Percentiles rank a stretch among this genome's conserved stretches.
Evolutionary conservation across 2,888 invertebrate species (phyloP).

Genomic region (Orthonevra nobilis): DNA sequence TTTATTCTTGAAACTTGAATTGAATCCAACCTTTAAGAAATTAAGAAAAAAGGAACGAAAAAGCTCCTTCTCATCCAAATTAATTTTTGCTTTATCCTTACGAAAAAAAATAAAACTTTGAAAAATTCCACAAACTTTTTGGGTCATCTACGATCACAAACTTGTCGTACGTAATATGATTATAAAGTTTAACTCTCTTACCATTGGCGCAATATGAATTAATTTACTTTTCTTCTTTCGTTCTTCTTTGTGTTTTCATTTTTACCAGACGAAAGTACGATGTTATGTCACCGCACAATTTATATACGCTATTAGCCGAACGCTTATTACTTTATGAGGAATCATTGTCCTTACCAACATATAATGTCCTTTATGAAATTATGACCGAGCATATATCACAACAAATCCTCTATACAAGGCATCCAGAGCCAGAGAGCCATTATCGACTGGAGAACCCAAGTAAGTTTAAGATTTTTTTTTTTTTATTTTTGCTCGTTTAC

Average conservation of each 20-base stretch:
- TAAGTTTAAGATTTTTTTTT: slow-evolving; percentile 81
- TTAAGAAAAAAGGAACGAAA: too few relatives aligned
- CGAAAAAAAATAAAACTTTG: slow-evolving; percentile 13
- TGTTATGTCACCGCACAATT: slow-evolving; percentile 98
- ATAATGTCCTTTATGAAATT: slow-evolving; percentile 99
- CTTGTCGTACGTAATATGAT: slow-evolving; percentile 37
- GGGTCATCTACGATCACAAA: slow-evolving; percentile 57
- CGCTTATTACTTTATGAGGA: slow-evolving; percentile 93
- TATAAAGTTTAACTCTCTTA: background rate
- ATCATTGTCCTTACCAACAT: slow-evolving; percentile 94
- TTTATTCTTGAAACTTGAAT: too few relatives aligned
- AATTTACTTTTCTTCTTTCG: background rate
- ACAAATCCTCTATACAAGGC: slow-evolving; percentile 95
- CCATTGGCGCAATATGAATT: slow-evolving; percentile 2
- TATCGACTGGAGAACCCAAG: slow-evolving; percentile 98
- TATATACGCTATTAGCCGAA: slow-evolving; percentile 97
- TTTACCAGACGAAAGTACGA: slow-evolving; percentile 95
- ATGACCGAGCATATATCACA: slow-evolving; percentile 98
- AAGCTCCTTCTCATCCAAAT: too few relatives aligned
- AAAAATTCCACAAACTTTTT: slow-evolving; percentile 45
- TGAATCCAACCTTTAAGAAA: too few relatives aligned
- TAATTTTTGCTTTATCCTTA: slow-evolving; percentile 1
- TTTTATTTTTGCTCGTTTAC: too few relatives aligned
- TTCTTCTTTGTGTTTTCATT: background rate
- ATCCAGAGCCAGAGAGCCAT: slow-evolving; percentile 97